A percentile compares a stretch with the other conserved stretches of the same genome.
phyloP scores from a whole-genome alignment of 2,888 invertebrate genomes.

The Taenaris catops region DNA sequence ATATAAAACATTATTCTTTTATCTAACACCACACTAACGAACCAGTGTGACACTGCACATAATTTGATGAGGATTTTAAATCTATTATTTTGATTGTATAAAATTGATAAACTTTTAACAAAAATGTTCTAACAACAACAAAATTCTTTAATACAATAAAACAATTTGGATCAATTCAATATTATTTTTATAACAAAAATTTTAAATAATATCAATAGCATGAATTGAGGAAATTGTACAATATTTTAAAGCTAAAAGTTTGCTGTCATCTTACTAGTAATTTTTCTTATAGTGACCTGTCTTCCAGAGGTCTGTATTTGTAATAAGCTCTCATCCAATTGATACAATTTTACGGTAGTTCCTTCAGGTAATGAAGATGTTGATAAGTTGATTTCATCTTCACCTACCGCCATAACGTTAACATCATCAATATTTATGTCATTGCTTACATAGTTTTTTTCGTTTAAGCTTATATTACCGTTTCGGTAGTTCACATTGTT shows the following conservation, averaged over 20 bases:
- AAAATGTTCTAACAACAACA: too few relatives aligned
- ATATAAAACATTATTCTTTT: too few relatives aligned
- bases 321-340: conserved; percentile 54
- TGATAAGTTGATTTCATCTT: conserved; percentile 42
- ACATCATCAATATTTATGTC: conserved; percentile 36
- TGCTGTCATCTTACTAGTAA: conserved; percentile 57
- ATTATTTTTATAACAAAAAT: too few relatives aligned
- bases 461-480: conserved; percentile 31
- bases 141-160: too few relatives aligned
- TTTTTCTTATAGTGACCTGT: conserved; percentile 54
- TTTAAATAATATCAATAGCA: too few relatives aligned
- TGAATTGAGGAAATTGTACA: too few relatives aligned
- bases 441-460: conserved; percentile 36
- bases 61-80: too few relatives aligned
- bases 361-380: conserved; percentile 36
- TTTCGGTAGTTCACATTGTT: conserved; percentile 25
- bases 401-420: conserved; percentile 49
- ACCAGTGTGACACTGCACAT: too few relatives aligned
- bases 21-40: too few relatives aligned
- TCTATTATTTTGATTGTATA: too few relatives aligned
- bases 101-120: too few relatives aligned
- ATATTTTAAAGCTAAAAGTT: conserved; percentile 39
- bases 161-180: too few relatives aligned
- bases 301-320: conserved; percentile 49
- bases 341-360: conserved; percentile 43